Conservation (phyloP, 2,888 invertebrate species). For the Dasypogon diadema region DNA sequence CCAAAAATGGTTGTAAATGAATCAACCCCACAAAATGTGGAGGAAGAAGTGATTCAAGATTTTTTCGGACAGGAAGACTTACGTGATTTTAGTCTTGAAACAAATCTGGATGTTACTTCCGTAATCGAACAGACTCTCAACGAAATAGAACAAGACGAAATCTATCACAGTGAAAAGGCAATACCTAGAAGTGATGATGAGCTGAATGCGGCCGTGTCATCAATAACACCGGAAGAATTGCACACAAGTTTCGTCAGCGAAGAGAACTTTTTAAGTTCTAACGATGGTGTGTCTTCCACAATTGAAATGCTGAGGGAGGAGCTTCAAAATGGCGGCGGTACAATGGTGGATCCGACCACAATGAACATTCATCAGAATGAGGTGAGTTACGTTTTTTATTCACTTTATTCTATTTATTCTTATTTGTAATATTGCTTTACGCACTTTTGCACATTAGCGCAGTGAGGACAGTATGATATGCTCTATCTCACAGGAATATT, state of each 20-base stretch:
- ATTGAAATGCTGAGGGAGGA: conserved; percentile 46
- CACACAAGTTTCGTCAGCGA: neutral
- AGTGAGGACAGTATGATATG: too few species aligned
- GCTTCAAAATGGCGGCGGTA: neutral
- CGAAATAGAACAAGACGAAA: neutral
- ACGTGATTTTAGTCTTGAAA: conserved; percentile 21
- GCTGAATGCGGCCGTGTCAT: neutral
- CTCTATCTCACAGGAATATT: too few species aligned
- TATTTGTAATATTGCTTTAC: too few species aligned
- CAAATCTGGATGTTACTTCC: conserved; percentile 6
- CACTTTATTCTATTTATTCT: too few species aligned
- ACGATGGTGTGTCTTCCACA: conserved; percentile 47
- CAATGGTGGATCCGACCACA: conserved; percentile 49
- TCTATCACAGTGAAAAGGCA: neutral
- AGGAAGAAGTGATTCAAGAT: conserved; percentile 4
- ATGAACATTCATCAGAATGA: conserved; percentile 34
- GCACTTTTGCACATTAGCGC: too few species aligned
- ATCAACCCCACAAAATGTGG: neutral
- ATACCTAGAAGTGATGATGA: neutral
- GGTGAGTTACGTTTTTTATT: neutral
- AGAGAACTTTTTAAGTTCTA: neutral
- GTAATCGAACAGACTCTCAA: conserved; percentile 4
- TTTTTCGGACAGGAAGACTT: neutral
- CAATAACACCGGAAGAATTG: neutral
- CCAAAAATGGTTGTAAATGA: neutral